phyloP scores from a whole-genome alignment of 2,888 invertebrate genomes.

The Arrhopalites spinosus region DNA sequence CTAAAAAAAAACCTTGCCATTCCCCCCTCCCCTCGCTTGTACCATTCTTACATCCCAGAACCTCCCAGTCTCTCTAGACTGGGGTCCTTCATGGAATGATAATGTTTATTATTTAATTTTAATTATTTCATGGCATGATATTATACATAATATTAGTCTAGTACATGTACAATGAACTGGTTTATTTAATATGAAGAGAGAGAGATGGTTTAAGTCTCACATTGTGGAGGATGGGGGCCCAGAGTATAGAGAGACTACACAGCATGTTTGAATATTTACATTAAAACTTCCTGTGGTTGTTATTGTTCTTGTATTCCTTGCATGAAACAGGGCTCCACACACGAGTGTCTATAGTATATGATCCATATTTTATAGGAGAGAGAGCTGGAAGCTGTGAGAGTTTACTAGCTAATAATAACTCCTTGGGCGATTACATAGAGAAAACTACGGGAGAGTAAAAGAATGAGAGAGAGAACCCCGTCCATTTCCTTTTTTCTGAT shows the following conservation, averaged over 20 bases:
- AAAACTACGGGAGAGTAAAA: background rate
- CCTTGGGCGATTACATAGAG: background rate
- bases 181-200: no score
- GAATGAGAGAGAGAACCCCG: no score
- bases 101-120: background rate
- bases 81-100: background rate
- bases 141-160: background rate
- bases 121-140: background rate
- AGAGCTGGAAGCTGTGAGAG: background rate
- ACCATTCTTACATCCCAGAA: background rate
- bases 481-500: no score
- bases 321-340: background rate
- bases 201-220: no score
- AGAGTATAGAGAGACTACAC: no score
- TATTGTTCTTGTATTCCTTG: no score
- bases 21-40: background rate
- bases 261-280: no score
- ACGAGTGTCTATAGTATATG: background rate
- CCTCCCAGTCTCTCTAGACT: background rate
- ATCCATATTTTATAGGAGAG: background rate
- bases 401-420: background rate
- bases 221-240: no score
- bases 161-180: background rate
- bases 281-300: no score
- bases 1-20: background rate